These are phyloP conservation scores for Melipona bicolor DNA, from an alignment of 2,888 invertebrate genomes.

Conservation along the genomic window DNA sequence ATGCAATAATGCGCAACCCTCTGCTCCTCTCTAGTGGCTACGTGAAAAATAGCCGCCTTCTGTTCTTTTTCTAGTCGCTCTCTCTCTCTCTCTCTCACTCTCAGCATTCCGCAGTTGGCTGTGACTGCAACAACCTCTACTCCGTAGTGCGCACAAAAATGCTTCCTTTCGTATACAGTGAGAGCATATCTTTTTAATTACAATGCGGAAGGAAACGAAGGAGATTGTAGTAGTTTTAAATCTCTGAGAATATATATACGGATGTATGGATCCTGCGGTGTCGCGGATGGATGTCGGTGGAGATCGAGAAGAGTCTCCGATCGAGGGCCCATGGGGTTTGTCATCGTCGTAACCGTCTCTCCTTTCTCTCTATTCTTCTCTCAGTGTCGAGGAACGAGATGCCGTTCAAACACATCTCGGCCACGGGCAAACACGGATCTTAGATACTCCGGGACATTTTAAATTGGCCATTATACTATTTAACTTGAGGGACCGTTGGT, in stretches of 20 bases:
- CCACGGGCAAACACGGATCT: conserved; percentile 81
- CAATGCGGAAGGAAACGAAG: neutral
- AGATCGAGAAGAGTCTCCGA: conserved; percentile 30
- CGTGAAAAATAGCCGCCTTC: conserved; percentile 76
- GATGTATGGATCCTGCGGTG: neutral
- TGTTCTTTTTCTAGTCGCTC: neutral
- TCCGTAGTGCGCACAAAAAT: neutral
- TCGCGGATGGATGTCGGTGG: neutral
- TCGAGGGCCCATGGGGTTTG: conserved; percentile 70
- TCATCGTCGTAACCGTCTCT: conserved; percentile 58
- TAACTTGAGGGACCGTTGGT: conserved; percentile 82
- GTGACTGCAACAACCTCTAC: too few species aligned
- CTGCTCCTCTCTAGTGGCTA: conserved; percentile 59
- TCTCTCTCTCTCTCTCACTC: neutral
- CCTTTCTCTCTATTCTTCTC: conserved; percentile 71
- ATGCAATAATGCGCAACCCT: conserved; percentile 81
- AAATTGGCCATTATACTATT: conserved; percentile 85
- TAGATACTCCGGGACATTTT: conserved; percentile 83
- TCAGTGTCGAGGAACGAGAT: conserved; percentile 65
- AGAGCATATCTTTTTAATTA: neutral
- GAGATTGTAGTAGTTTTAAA: neutral
- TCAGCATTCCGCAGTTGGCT: too few species aligned
- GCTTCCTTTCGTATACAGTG: neutral
- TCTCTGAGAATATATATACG: conserved; percentile 30
- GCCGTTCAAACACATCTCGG: conserved; percentile 77